Evolutionary conservation across 2,888 invertebrate species (phyloP).

Genomic region (Cetonia aurata): DNA sequence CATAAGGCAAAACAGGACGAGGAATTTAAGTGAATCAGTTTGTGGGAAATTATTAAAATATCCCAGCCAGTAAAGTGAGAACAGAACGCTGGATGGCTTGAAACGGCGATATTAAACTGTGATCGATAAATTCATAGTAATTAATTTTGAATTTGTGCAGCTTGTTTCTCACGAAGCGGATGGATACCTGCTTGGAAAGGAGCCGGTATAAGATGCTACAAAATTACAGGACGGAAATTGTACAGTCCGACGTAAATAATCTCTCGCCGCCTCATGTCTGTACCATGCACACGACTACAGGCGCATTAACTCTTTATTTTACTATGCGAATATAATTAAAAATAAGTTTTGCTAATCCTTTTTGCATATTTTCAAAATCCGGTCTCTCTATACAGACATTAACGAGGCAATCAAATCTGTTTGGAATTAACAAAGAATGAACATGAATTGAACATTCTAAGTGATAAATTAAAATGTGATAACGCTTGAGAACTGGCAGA

Average conservation of each 20-base stretch:
- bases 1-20: background rate
- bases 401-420: too few species aligned
- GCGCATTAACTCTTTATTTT: constrained; percentile 15
- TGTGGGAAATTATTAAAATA: constrained; percentile 26
- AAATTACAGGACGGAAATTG: constrained; percentile 64
- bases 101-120: constrained; percentile 53
- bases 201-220: constrained; percentile 61
- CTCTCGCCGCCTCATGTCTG: constrained; percentile 29
- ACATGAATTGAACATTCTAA: background rate
- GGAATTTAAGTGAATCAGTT: background rate
- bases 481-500: background rate
- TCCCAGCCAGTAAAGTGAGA: constrained; percentile 17
- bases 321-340: constrained; percentile 30
- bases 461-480: constrained; percentile 11
- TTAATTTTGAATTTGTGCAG: constrained; percentile 64
- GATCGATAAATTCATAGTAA: constrained; percentile 66
- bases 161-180: constrained; percentile 62
- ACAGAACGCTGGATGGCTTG: background rate
- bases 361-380: constrained; percentile 30
- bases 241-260: constrained; percentile 53
- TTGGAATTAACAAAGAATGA: too few species aligned
- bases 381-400: background rate
- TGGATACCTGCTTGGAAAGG: constrained; percentile 56
- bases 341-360: constrained; percentile 34
- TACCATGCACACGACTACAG: background rate